These are phyloP conservation scores for Steatornis caripensis DNA, from an alignment of 2,113 vertebrate species.

Conservation along the genomic window DNA sequence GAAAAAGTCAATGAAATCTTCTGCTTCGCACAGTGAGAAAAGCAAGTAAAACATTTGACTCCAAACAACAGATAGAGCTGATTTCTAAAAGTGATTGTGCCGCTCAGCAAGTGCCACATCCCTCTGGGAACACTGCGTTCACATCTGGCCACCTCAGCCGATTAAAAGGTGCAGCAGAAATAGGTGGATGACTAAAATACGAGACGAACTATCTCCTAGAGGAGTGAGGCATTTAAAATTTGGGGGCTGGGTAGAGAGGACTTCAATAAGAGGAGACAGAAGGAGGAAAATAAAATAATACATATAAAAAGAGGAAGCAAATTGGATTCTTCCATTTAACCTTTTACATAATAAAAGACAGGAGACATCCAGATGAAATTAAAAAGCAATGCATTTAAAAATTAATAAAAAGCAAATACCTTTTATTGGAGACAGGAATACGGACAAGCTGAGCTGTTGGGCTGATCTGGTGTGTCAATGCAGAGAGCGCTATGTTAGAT, in stretches of 20 bases:
- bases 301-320: background rate
- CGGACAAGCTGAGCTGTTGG: background rate
- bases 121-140: background rate
- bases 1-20: background rate
- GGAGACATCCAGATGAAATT: constrained; percentile 38
- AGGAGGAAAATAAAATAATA: constrained; percentile 24
- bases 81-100: background rate
- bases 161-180: background rate
- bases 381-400: constrained; percentile 2
- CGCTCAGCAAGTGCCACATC: background rate
- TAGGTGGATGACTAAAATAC: background rate
- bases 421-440: constrained; percentile 17
- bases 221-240: background rate
- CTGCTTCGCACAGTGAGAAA: background rate
- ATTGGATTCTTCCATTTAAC: constrained; percentile 45
- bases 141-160: background rate
- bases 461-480: background rate
- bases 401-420: constrained; percentile 44
- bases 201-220: background rate
- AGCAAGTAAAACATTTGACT: background rate
- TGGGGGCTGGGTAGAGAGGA: background rate
- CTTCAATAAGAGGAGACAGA: constrained; percentile 25
- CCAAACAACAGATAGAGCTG: background rate
- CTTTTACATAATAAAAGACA: constrained; percentile 58
- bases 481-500: background rate